These are phyloP conservation scores for Branchipolynoe longqiensis DNA, from an alignment of 2,888 invertebrate genomes.

Conservation along the genomic window DNA sequence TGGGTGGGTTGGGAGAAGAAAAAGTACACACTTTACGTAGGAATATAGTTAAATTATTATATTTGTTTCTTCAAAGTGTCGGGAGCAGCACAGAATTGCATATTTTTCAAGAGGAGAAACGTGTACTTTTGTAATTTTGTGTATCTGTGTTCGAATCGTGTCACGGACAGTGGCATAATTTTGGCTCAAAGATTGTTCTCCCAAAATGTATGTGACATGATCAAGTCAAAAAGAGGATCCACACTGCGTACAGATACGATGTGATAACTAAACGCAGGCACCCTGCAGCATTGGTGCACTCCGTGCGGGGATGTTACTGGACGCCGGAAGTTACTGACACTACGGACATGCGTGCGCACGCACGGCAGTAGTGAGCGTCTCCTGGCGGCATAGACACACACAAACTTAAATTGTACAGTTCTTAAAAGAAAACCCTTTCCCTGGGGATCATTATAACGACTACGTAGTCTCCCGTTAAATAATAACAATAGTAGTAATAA, in stretches of 20 bases:
- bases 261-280: slow-evolving; percentile 36
- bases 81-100: slow-evolving; percentile 54
- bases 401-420: slow-evolving; percentile 51
- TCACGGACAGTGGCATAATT: slow-evolving; percentile 52
- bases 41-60: slow-evolving; percentile 56
- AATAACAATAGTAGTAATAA: no score
- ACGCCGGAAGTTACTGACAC: slow-evolving; percentile 46
- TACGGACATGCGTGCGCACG: slow-evolving; percentile 3
- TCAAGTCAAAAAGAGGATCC: slow-evolving; percentile 50
- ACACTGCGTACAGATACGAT: slow-evolving; percentile 35
- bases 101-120: slow-evolving; percentile 49
- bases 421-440: slow-evolving; percentile 28
- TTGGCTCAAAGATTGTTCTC: slow-evolving; percentile 56
- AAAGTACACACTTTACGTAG: slow-evolving; percentile 28
- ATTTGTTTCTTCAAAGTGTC: slow-evolving; percentile 19
- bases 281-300: background rate
- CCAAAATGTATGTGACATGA: slow-evolving; percentile 43
- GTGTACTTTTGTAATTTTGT: slow-evolving; percentile 48
- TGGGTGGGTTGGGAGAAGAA: no score
- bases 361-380: background rate
- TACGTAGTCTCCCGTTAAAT: no score
- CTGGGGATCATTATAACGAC: no score
- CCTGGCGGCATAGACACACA: slow-evolving; percentile 34
- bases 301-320: slow-evolving; percentile 38
- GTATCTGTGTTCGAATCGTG: slow-evolving; percentile 55